Evolutionary conservation across 2,797 vertebrate species (phyloP).

Genomic region (Natrix natrix): DNA sequence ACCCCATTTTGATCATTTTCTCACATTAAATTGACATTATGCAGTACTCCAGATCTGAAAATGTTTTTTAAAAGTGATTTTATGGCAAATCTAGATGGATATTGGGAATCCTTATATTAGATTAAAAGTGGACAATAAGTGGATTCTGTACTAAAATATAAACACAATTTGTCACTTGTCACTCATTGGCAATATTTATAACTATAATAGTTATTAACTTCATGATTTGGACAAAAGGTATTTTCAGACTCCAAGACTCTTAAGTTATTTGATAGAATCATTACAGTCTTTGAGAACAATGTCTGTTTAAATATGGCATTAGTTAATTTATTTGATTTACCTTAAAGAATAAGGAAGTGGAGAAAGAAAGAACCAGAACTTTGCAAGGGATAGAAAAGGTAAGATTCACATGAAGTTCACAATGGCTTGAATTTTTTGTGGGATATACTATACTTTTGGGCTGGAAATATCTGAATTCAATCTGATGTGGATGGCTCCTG

Average conservation of each 20-base stretch:
- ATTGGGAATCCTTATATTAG: neutral
- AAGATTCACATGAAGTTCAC: neutral
- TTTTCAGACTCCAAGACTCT: no score
- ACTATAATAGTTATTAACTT: neutral
- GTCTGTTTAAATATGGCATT: neutral
- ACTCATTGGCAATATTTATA: neutral
- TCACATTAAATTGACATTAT: neutral
- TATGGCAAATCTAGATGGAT: neutral
- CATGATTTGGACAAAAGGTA: neutral
- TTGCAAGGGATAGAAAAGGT: neutral
- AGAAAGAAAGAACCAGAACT: neutral
- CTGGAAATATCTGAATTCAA: neutral
- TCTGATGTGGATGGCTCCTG: neutral
- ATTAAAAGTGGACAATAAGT: neutral
- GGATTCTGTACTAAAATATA: neutral
- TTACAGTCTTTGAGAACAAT: neutral
- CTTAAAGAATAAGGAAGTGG: neutral
- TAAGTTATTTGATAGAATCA: no score
- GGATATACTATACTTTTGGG: neutral
- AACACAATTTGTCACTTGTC: neutral
- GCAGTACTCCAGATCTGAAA: neutral
- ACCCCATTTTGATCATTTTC: neutral
- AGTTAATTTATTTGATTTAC: neutral
- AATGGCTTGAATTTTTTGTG: neutral
- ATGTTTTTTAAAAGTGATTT: neutral